Evolutionary conservation across 2,113 vertebrate genomes (phyloP).

Genomic region (Ascaphus truei): DNA sequence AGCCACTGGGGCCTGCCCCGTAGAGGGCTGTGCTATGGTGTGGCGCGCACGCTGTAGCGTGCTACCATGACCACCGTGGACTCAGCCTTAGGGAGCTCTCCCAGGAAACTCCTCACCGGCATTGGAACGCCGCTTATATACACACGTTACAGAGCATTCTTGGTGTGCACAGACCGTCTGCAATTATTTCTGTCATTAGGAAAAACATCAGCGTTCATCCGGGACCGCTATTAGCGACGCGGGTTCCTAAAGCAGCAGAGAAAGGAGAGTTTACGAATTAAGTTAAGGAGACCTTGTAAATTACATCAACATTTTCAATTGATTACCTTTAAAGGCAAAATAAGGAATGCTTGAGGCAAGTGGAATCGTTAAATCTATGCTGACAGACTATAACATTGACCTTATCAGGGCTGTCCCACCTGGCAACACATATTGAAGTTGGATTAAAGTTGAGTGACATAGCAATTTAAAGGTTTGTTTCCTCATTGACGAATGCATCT

Average conservation of each 20-base stretch:
- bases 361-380: slow-evolving; percentile 1
- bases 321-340: background rate
- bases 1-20: too few relatives aligned
- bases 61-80: background rate
- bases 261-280: background rate
- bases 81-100: background rate
- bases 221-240: background rate
- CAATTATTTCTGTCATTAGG: background rate
- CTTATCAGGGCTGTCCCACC: background rate
- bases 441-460: background rate
- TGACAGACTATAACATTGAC: slow-evolving; percentile 23
- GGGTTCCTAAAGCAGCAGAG: background rate
- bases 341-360: background rate
- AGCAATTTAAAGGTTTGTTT: background rate
- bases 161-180: background rate
- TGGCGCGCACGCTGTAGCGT: too few relatives aligned
- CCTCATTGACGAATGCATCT: background rate
- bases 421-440: background rate
- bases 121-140: background rate
- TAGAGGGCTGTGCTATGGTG: too few relatives aligned
- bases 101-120: background rate
- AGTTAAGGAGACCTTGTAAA: background rate
- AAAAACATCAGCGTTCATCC: background rate
- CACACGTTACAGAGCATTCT: background rate
- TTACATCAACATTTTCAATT: background rate